Base-by-base conservation (phyloP, 2,797 vertebrate genomes). In the Poecile montanus region DNA sequence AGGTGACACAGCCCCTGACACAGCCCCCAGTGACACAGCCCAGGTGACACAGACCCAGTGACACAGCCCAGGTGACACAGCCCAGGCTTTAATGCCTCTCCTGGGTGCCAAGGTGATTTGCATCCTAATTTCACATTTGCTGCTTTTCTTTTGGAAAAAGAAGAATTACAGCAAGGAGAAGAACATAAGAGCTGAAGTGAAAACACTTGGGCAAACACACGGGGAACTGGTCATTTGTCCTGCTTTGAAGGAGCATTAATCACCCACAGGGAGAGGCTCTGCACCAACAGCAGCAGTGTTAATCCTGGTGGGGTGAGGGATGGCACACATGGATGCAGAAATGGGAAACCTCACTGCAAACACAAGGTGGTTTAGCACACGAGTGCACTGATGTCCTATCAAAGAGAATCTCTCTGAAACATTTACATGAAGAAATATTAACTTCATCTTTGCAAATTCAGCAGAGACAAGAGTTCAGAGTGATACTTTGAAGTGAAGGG, bases 211-310 rank as follows among this genome's bases (percentile, higher is more conserved):
- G 62, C 48, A 93, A 74, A 47, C 42, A 53, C 68, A 16, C 5
- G 71, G 58, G 82, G 88, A 91, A 8, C 8, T 11, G 72, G 90
- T 40, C 80, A 77, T 88, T 92, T 95, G 89, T 94, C 79, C 93
- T 81, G 66, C 80, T 91, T 16, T 66, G 86, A 56, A 83, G 60
- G 87, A 58, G 45, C 61, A 93, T 95, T 95, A 89, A 94, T 95
- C 95, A 91, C 51, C 36, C 36, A 1, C 15, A 65, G 80, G 26
- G 56, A 44, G 40, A 68, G 66, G 91, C 80, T 26, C 11, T 3
- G 42, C n/a, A 53, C 78, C 83, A 75, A 14, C n/a, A 57, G 8
- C 74, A 73, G 44, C 89, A 38, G 5, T 6, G 73, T 92, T 73
- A 89, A 88, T 81, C 93, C 88, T 67, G 80, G 51, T 53, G 72